A percentile compares a stretch with the other conserved stretches of the same genome.
Evolutionary conservation across 2,113 vertebrate genomes (phyloP).

Genomic region (Hippocampus barbouri): DNA sequence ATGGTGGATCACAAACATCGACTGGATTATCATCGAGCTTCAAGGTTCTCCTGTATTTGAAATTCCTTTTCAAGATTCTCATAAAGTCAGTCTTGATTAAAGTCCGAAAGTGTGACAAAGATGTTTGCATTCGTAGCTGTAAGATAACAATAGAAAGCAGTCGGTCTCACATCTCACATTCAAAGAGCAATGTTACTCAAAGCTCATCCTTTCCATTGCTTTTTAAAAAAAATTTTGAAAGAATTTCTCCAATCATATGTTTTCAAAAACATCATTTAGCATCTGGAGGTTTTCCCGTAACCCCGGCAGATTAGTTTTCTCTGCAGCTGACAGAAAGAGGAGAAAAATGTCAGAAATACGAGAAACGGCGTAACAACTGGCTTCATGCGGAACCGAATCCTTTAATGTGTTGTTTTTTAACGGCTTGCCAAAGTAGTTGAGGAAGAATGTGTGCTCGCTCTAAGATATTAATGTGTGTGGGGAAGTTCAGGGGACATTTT

Average conservation of each 20-base stretch:
- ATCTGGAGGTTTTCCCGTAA: conserved; percentile 26
- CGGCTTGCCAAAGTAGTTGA: conserved; percentile 64
- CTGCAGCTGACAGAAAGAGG: conserved; percentile 21
- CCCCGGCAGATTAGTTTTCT: conserved; percentile 21
- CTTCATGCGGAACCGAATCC: conserved; percentile 53
- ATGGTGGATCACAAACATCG: too few relatives aligned
- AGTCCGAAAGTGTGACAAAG: not conserved
- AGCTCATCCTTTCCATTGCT: not conserved
- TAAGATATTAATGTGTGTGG: conserved; percentile 54
- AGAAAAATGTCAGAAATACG: conserved; percentile 20
- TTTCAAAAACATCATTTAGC: conserved; percentile 23
- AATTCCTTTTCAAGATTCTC: too few relatives aligned
- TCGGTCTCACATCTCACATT: not conserved
- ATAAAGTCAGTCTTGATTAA: too few relatives aligned
- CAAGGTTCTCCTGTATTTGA: too few relatives aligned
- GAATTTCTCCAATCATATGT: conserved; percentile 16
- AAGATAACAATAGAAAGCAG: not conserved
- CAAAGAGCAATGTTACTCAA: not conserved
- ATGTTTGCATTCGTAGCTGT: not conserved
- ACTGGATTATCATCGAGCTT: too few relatives aligned
- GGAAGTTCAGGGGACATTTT: conserved; percentile 43
- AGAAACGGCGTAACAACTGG: conserved; percentile 52
- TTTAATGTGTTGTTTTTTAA: conserved; percentile 65
- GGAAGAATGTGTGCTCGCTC: conserved; percentile 61
- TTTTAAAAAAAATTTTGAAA: too few relatives aligned